Percentiles rank a stretch among this genome's conserved stretches.
Evolutionary conservation across 2,888 invertebrate genomes (phyloP).

Genomic region (Drosophila fulvimacula): DNA sequence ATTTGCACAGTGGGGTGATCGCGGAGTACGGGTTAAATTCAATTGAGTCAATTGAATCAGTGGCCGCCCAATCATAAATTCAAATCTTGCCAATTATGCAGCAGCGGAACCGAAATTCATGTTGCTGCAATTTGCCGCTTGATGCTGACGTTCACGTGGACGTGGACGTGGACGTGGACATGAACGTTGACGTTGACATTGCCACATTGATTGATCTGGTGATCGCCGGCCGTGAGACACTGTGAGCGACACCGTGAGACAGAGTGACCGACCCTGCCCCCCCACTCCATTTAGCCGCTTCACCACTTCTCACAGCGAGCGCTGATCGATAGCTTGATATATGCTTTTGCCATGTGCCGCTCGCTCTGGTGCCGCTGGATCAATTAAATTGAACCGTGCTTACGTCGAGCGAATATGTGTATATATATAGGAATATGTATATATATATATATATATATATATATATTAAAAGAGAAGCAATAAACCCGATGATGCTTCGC

Average conservation of each 20-base stretch:
- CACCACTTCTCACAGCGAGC: not conserved
- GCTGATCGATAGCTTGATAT: conserved; percentile 43
- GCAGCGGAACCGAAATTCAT: conserved; percentile 24
- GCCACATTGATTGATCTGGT: conserved; percentile 43
- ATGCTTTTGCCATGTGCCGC: conserved; percentile 24
- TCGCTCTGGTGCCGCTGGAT: conserved; percentile 57
- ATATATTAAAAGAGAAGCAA: not conserved
- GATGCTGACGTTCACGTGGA: conserved; percentile 51
- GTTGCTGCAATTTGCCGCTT: conserved; percentile 16
- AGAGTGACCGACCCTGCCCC: not conserved
- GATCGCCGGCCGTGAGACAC: conserved; percentile 22
- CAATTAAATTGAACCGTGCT: conserved; percentile 75
- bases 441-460: not conserved
- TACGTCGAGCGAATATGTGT: conserved; percentile 44
- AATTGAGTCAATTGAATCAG: conserved; percentile 76
- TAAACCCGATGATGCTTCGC: conserved; percentile 26
- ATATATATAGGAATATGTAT: not conserved
- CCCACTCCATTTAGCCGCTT: not conserved
- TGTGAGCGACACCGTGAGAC: conserved; percentile 21
- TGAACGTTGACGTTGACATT: conserved; percentile 52
- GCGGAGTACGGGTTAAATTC: conserved; percentile 48
- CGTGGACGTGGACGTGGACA: conserved; percentile 42
- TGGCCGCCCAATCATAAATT: conserved; percentile 52
- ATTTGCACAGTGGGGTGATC: conserved; percentile 45
- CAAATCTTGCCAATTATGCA: conserved; percentile 65